Conservation (phyloP, 2,888 invertebrate genomes). For the Achlya flavicornis region DNA sequence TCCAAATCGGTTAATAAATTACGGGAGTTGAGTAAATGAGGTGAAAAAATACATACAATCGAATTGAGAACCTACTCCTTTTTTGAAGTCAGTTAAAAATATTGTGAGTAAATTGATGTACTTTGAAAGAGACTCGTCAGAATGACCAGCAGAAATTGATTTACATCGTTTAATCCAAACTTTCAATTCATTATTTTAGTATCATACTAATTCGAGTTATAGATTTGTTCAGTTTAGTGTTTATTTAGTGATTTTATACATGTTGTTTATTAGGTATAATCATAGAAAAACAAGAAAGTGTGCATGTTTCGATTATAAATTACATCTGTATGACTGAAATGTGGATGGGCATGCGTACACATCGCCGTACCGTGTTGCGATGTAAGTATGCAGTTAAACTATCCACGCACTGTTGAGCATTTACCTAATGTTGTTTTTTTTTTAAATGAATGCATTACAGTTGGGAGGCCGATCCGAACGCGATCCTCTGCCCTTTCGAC, state of each 20-base stretch:
- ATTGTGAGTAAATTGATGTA: no score
- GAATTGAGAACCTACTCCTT: no score
- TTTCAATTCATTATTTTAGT: slow-evolving; percentile 13
- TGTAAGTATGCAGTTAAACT: slow-evolving; percentile 69
- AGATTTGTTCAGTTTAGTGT: slow-evolving; percentile 7
- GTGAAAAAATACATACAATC: no score
- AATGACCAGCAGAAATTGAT: no score
- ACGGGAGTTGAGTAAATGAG: no score
- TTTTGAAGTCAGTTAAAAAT: no score
- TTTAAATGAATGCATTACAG: slow-evolving; percentile 62
- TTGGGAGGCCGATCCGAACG: slow-evolving; percentile 77
- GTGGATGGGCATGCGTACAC: slow-evolving; percentile 65
- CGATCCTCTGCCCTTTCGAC: slow-evolving; percentile 79
- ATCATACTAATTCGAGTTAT: slow-evolving; percentile 12
- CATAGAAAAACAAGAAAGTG: slow-evolving; percentile 48
- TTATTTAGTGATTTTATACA: slow-evolving; percentile 19
- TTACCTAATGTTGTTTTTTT: slow-evolving; percentile 26
- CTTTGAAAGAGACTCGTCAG: no score
- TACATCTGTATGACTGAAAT: slow-evolving; percentile 40
- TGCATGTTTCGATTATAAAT: slow-evolving; percentile 47
- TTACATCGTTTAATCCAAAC: no score
- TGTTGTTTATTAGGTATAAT: slow-evolving; percentile 47
- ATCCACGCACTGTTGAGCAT: slow-evolving; percentile 39
- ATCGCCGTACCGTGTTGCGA: slow-evolving; percentile 57
- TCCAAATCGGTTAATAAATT: no score